These are phyloP conservation scores for Macropus fuliginosus DNA, from an alignment of 2,797 vertebrate genomes.

Conservation along the genomic window DNA sequence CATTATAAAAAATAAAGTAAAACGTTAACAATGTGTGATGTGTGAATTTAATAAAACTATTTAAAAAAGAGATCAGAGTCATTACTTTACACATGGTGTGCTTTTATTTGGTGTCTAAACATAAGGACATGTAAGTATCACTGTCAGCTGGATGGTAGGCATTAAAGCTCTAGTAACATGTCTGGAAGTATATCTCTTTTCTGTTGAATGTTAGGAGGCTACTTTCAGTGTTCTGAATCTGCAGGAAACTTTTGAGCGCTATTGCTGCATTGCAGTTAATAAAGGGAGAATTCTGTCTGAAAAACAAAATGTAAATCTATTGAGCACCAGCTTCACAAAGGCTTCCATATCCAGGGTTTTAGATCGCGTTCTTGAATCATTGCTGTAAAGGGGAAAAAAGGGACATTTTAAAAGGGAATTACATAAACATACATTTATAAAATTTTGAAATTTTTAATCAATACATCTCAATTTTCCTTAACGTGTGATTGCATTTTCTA, in stretches of 20 bases:
- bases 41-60: conserved; percentile 43
- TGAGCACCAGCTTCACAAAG: conserved; percentile 68
- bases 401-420: conserved; percentile 37
- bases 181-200: conserved; percentile 39
- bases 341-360: conserved; percentile 59
- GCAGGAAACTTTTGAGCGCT: conserved; percentile 55
- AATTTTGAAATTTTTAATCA: not conserved
- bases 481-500: not conserved
- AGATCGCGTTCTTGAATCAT: conserved; percentile 68
- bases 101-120: conserved; percentile 82
- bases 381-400: conserved; percentile 81
- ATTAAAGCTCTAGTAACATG: conserved; percentile 69
- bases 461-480: not conserved
- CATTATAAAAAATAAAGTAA: not conserved
- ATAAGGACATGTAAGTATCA: conserved; percentile 63
- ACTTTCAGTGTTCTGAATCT: conserved; percentile 52
- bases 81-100: conserved; percentile 69
- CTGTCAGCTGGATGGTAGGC: conserved; percentile 63
- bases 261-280: conserved; percentile 62
- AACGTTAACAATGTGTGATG: not conserved
- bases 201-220: conserved; percentile 1
- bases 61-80: conserved; percentile 18
- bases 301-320: conserved; percentile 56
- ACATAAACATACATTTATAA: not conserved
- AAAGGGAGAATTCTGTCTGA: conserved; percentile 29